These are phyloP conservation scores for Philotrypesis tridentata DNA, from an alignment of 1,140 invertebrate genomes.

Conservation along the genomic window DNA sequence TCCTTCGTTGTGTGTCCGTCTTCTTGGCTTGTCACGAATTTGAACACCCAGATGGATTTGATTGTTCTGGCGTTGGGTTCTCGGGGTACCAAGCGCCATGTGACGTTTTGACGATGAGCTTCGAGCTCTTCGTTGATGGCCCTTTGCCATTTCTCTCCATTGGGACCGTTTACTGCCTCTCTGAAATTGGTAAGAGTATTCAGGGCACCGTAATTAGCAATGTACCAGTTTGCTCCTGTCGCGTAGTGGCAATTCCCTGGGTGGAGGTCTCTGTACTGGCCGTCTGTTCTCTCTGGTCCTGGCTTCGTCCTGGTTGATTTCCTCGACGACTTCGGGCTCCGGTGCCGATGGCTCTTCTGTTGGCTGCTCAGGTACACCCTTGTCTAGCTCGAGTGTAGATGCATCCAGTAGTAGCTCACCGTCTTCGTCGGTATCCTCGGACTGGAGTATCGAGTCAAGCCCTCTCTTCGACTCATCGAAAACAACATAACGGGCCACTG, in stretches of 20 bases:
- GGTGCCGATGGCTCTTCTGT: neutral
- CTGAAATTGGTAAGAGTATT: neutral
- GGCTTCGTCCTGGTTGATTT: too few relatives aligned
- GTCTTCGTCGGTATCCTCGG: neutral
- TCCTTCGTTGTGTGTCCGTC: neutral
- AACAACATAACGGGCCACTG: neutral
- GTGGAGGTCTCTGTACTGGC: too few relatives aligned
- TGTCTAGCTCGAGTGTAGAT: neutral
- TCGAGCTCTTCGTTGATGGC: neutral
- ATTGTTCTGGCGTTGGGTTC: neutral
- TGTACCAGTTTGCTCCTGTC: neutral
- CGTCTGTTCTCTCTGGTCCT: too few relatives aligned
- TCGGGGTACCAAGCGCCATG: neutral
- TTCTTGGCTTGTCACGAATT: neutral
- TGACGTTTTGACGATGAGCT: neutral
- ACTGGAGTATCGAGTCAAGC: too few relatives aligned
- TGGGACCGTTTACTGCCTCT: neutral
- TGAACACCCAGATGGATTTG: neutral
- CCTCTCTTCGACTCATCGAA: too few relatives aligned
- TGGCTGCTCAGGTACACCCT: neutral
- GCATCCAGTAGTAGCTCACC: neutral
- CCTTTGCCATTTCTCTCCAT: neutral
- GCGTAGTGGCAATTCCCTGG: neutral
- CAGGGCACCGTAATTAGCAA: neutral
- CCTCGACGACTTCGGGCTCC: too few relatives aligned